Conservation (phyloP, 1,140 invertebrate species). For the Drosophila elegans region DNA sequence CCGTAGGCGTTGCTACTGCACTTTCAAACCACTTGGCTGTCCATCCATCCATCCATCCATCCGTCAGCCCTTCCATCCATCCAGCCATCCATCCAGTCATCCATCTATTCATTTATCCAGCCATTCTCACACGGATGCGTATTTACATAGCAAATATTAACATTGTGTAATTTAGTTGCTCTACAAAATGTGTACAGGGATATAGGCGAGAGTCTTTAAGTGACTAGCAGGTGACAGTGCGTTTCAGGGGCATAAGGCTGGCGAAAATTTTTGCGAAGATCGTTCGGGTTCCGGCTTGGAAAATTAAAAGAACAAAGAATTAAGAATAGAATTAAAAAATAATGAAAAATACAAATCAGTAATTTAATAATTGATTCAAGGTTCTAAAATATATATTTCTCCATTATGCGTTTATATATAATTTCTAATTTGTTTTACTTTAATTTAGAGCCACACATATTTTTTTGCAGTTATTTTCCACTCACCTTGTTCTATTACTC, state of each 20-base stretch:
- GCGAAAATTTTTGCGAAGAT: too few relatives aligned
- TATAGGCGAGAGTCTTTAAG: constrained; percentile 32
- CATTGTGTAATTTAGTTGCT: constrained; percentile 82
- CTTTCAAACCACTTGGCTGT: constrained; percentile 25
- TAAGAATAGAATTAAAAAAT: too few relatives aligned
- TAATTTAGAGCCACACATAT: too few relatives aligned
- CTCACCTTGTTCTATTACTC: too few relatives aligned
- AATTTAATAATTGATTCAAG: too few relatives aligned
- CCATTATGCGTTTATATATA: too few relatives aligned
- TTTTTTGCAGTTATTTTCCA: too few relatives aligned
- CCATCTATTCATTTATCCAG: constrained; percentile 26
- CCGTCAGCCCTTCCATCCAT: neutral
- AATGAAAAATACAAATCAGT: too few relatives aligned
- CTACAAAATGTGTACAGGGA: constrained; percentile 65
- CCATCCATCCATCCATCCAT: neutral
- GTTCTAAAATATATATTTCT: too few relatives aligned
- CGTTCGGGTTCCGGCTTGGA: too few relatives aligned
- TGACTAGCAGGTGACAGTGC: neutral
- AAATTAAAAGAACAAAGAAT: too few relatives aligned
- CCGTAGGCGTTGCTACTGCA: constrained; percentile 31
- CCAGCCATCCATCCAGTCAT: neutral
- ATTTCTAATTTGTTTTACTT: too few relatives aligned
- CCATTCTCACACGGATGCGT: constrained; percentile 37
- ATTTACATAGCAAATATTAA: constrained; percentile 74
- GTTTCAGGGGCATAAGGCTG: neutral